Conservation (phyloP, 2,888 invertebrate genomes). For the Calameuta idolon region DNA sequence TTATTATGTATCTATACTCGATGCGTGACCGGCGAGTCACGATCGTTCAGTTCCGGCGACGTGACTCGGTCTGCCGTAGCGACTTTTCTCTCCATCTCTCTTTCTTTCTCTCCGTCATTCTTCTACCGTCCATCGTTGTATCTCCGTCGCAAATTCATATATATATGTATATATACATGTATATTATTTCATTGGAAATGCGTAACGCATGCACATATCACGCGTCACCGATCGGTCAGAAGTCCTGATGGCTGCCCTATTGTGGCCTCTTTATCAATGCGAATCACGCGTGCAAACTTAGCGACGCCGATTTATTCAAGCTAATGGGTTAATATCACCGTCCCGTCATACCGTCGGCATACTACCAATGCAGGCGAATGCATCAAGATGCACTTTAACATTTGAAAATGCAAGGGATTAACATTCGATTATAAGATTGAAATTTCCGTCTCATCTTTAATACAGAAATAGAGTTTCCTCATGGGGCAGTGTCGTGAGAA, state of each 20-base stretch:
- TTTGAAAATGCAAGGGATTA: neutral
- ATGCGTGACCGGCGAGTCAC: conserved; percentile 43
- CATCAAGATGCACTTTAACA: neutral
- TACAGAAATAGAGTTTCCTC: neutral
- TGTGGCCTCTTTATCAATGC: conserved; percentile 34
- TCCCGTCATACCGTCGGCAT: conserved; percentile 30
- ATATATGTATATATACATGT: neutral
- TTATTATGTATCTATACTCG: neutral
- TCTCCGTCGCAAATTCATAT: too few relatives aligned
- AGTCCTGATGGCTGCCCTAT: conserved; percentile 12
- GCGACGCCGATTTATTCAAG: conserved; percentile 51
- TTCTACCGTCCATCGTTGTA: too few relatives aligned
- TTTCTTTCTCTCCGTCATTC: too few relatives aligned
- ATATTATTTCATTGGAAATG: conserved; percentile 42
- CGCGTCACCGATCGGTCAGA: conserved; percentile 22
- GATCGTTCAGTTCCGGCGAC: conserved; percentile 57
- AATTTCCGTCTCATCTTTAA: neutral
- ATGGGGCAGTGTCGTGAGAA: neutral
- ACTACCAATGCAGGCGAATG: neutral
- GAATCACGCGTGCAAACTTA: conserved; percentile 34
- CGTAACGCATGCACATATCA: conserved; percentile 27
- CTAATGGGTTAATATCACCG: conserved; percentile 54
- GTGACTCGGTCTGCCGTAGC: conserved; percentile 44
- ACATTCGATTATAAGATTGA: neutral
- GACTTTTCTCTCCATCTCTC: conserved; percentile 28